A percentile compares a stretch with the other conserved stretches of the same genome.
Evolutionary conservation across 2,113 vertebrate genomes (phyloP).

Genomic region (Odontesthes bonariensis): DNA sequence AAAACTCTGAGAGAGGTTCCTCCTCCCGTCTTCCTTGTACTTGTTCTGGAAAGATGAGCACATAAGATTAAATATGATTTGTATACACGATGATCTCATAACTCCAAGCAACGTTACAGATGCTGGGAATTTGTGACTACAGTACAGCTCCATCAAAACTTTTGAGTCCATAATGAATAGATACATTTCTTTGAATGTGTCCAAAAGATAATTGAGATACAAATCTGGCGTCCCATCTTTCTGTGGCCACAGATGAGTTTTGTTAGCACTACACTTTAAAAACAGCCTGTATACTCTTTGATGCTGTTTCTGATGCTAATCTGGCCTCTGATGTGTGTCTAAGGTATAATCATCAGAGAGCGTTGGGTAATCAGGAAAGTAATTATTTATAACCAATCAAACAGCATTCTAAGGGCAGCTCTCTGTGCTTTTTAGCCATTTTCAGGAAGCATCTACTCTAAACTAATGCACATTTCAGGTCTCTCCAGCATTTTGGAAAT

Average conservation of each 20-base stretch:
- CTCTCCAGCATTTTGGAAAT: background rate
- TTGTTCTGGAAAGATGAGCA: conserved; percentile 54
- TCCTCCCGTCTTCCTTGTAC: conserved; percentile 63
- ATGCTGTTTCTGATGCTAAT: conserved; percentile 45
- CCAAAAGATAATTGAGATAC: background rate
- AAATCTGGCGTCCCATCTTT: background rate
- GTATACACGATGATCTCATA: background rate
- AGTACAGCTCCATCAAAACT: too few species aligned
- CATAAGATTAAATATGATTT: background rate
- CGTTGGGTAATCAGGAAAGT: background rate
- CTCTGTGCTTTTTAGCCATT: background rate
- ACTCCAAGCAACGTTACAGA: background rate
- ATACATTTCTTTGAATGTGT: too few species aligned
- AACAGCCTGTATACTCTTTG: conserved; percentile 12
- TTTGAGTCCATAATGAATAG: too few species aligned
- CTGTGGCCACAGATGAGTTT: background rate
- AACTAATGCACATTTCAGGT: background rate
- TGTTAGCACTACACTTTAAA: background rate
- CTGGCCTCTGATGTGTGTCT: conserved; percentile 25
- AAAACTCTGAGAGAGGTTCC: conserved; percentile 57
- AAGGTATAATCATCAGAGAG: conserved; percentile 28
- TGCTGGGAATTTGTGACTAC: background rate
- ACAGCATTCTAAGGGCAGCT: conserved; percentile 19
- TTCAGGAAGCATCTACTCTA: background rate
- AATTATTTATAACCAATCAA: conserved; percentile 41